Conservation (phyloP, 64 coral and sea anemone genomes). For the Montipora sp. region DNA sequence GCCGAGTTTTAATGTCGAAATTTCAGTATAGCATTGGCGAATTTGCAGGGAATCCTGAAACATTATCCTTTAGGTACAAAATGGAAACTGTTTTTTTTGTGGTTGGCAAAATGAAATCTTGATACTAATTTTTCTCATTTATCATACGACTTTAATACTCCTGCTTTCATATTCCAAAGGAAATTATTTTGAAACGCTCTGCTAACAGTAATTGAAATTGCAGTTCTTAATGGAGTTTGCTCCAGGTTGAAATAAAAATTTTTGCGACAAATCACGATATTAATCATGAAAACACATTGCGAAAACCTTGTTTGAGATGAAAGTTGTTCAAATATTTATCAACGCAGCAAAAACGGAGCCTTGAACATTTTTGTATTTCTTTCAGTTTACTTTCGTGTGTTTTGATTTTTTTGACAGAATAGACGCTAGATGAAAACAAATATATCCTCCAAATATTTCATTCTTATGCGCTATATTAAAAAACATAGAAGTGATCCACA, state of each 20-base stretch:
- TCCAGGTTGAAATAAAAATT: not conserved
- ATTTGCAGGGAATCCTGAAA: too few species aligned
- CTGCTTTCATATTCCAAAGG: too few species aligned
- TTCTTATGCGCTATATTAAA: not conserved
- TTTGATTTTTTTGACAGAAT: not conserved
- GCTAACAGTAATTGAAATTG: not conserved
- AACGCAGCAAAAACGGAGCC: not conserved
- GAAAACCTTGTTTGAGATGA: not conserved
- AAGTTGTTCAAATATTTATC: conserved; percentile 38
- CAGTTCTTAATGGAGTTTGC: too few species aligned
- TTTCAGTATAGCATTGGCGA: too few species aligned
- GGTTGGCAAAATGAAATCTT: too few species aligned
- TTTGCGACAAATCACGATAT: not conserved
- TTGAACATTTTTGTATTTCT: not conserved
- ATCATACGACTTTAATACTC: too few species aligned
- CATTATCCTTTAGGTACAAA: too few species aligned
- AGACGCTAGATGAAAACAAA: not conserved
- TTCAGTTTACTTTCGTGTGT: not conserved
- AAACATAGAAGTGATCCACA: not conserved
- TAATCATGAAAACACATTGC: not conserved
- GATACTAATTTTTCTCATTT: too few species aligned
- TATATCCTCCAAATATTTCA: not conserved
- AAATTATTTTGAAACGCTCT: not conserved
- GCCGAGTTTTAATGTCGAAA: not conserved
- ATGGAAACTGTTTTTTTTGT: too few species aligned